phyloP scores from a whole-genome alignment of 2,113 vertebrate species.

The Ophiodon elongatus region DNA sequence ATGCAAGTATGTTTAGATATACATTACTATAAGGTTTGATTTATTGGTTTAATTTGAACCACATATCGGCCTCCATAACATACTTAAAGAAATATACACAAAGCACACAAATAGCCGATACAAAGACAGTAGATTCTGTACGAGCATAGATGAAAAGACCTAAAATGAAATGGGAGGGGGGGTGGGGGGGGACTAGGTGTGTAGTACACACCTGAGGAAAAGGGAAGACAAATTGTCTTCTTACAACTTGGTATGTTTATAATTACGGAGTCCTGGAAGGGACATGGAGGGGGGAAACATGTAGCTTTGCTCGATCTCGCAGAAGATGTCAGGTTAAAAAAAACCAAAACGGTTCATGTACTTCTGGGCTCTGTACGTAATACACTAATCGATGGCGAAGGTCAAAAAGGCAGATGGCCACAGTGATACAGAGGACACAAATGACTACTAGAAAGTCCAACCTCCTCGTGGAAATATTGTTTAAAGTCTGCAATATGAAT shows the following conservation, averaged over 20 bases:
- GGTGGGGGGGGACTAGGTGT: too few relatives aligned
- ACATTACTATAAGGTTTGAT: background rate
- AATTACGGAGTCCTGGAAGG: too few relatives aligned
- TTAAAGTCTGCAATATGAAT: background rate
- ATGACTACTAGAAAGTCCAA: background rate
- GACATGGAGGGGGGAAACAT: too few relatives aligned
- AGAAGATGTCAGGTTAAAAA: background rate
- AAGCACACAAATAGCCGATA: background rate
- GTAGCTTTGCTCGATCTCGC: background rate
- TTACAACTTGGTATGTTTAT: background rate
- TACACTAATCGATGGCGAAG: background rate
- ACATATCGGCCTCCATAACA: background rate
- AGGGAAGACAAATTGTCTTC: background rate
- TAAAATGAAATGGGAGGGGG: background rate
- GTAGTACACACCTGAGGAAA: too few relatives aligned
- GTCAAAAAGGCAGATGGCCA: constrained; percentile 1
- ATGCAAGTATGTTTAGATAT: background rate
- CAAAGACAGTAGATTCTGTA: background rate
- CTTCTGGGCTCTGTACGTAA: background rate
- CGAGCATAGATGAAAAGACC: background rate
- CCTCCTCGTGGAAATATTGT: background rate
- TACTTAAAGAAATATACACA: background rate
- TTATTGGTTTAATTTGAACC: background rate
- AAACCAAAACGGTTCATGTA: background rate
- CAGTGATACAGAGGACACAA: background rate